Evolutionary conservation across 2,888 invertebrate genomes (phyloP).

Genomic region (Pyrgus malvae): DNA sequence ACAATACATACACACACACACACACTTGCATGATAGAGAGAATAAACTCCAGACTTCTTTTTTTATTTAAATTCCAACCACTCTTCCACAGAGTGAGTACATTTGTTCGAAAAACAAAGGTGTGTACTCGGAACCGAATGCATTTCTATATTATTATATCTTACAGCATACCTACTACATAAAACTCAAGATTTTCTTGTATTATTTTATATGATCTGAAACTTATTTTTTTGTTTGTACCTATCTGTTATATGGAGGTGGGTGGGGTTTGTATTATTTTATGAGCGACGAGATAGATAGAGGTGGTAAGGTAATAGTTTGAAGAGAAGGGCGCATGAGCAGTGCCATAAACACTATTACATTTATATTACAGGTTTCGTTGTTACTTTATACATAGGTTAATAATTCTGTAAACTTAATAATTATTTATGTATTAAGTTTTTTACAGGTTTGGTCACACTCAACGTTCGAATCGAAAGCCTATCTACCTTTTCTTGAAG

Average conservation of each 20-base stretch:
- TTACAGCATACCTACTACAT: no score
- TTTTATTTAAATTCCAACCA: constrained; percentile 57
- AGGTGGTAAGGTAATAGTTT: no score
- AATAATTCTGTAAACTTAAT: no score
- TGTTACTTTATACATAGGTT: no score
- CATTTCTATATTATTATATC: constrained; percentile 37
- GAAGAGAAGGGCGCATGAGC: constrained; percentile 46
- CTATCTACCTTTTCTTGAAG: no score
- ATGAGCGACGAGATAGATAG: no score
- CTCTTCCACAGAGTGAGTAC: constrained; percentile 41
- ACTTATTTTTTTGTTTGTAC: not conserved
- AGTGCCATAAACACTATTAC: constrained; percentile 41
- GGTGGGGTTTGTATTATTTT: constrained; percentile 32
- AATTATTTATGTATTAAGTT: no score
- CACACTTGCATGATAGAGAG: constrained; percentile 46
- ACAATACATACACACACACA: constrained; percentile 46
- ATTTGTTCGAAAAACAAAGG: constrained; percentile 1
- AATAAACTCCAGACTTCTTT: constrained; percentile 51
- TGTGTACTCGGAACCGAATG: constrained; percentile 39
- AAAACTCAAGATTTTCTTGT: no score
- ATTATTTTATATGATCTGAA: not conserved
- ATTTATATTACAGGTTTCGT: not conserved
- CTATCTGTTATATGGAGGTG: not conserved
- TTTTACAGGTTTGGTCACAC: no score
- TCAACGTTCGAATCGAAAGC: no score